A percentile compares a stretch with the other conserved stretches of the same genome.
Evolutionary conservation across 1,140 invertebrate genomes (phyloP).

Genomic region (Chelonus insularis): DNA sequence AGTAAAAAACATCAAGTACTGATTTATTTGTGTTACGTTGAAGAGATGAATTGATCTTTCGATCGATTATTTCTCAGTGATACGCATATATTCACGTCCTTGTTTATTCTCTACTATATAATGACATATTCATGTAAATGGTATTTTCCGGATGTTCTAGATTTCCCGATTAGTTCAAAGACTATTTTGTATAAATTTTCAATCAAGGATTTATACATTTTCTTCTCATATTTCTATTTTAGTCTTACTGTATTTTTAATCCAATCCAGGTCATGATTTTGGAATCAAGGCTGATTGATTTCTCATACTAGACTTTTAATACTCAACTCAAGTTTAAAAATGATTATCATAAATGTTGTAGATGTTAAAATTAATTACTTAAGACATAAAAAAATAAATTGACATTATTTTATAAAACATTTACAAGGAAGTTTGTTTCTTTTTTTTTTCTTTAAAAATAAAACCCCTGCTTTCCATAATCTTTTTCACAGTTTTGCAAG

Average conservation of each 20-base stretch:
- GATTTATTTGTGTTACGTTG: slow-evolving; percentile 32
- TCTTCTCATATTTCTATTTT: slow-evolving; percentile 16
- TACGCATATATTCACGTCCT: slow-evolving; percentile 26
- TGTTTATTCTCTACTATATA: slow-evolving; percentile 1
- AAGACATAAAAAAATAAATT: not conserved
- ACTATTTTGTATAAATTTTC: not conserved
- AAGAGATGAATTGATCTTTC: slow-evolving; percentile 28
- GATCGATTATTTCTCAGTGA: slow-evolving; percentile 25
- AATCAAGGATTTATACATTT: not conserved
- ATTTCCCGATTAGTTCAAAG: slow-evolving; percentile 22
- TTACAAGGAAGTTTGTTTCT: too few relatives aligned
- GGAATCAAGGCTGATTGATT: slow-evolving; percentile 14
- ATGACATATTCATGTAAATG: not conserved
- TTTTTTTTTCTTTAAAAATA: too few relatives aligned
- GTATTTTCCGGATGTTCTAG: slow-evolving; percentile 31
- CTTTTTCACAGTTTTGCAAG: too few relatives aligned
- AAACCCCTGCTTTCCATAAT: not conserved
- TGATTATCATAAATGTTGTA: not conserved
- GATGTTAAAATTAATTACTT: slow-evolving; percentile 8
- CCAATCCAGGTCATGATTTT: slow-evolving; percentile 25
- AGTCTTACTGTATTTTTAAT: not conserved
- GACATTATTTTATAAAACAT: too few relatives aligned
- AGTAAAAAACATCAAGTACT: slow-evolving; percentile 29
- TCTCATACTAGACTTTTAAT: too few relatives aligned
- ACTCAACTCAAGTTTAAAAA: not conserved